Percentiles rank a stretch among this genome's conserved stretches.
Evolutionary conservation across 2,113 vertebrate genomes (phyloP).

Genomic region (Sylvietta virens): DNA sequence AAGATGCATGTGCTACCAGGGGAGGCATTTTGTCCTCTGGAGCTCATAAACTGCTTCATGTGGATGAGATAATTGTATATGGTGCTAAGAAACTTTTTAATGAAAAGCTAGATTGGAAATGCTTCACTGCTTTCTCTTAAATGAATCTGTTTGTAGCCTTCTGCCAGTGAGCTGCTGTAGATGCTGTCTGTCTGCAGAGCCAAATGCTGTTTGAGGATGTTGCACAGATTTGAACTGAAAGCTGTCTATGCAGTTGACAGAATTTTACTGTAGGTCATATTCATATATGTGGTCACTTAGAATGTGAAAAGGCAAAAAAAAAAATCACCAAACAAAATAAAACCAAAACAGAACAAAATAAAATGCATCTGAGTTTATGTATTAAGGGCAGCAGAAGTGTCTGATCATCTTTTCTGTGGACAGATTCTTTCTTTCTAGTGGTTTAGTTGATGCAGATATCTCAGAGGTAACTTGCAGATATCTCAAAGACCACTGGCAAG

Average conservation of each 20-base stretch:
- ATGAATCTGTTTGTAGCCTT: background rate
- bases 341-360: background rate
- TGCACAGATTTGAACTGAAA: background rate
- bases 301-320: background rate
- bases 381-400: background rate
- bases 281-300: background rate
- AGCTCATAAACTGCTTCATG: background rate
- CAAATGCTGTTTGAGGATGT: background rate
- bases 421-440: background rate
- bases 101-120: background rate
- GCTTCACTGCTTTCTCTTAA: background rate
- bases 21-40: background rate
- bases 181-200: background rate
- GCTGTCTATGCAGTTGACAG: background rate
- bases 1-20: background rate
- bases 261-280: background rate
- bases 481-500: background rate
- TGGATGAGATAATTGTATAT: background rate
- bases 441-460: background rate
- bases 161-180: background rate
- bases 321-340: background rate
- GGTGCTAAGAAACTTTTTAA: background rate
- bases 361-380: background rate
- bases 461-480: background rate
- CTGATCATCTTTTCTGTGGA: background rate